Evolutionary conservation across 2,888 invertebrate species (phyloP).

Genomic region (Chydorus sphaericus): DNA sequence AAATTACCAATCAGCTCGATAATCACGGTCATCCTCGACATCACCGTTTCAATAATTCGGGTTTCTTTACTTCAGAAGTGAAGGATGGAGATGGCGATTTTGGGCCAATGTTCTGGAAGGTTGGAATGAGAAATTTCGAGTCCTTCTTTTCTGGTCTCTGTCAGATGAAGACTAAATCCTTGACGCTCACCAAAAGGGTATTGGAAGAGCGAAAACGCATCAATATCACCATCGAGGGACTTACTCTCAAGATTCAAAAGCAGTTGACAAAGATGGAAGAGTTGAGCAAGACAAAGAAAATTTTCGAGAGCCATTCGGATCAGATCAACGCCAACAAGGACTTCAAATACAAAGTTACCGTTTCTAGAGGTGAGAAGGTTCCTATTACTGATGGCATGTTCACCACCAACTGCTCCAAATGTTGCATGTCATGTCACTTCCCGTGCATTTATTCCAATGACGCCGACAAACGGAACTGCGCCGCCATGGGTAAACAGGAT

Average conservation of each 20-base stretch:
- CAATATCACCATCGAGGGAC: slow-evolving; percentile 14
- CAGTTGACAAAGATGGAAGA: slow-evolving; percentile 15
- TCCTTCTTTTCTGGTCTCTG: slow-evolving; percentile 17
- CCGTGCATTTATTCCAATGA: slow-evolving; percentile 19
- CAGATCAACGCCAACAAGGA: slow-evolving; percentile 18
- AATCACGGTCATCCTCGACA: background rate
- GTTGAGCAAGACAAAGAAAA: slow-evolving; percentile 16
- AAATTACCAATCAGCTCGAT: background rate
- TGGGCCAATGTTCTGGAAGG: slow-evolving; percentile 17
- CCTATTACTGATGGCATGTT: slow-evolving; percentile 14
- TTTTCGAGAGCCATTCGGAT: slow-evolving; percentile 16
- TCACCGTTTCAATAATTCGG: slow-evolving; percentile 20
- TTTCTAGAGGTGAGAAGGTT: slow-evolving; percentile 15
- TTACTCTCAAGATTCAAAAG: slow-evolving; percentile 17
- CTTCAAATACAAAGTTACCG: slow-evolving; percentile 18
- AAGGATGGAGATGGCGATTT: background rate
- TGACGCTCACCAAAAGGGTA: slow-evolving; percentile 18
- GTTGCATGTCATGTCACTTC: slow-evolving; percentile 22
- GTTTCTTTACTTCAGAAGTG: no score
- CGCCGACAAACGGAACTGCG: slow-evolving; percentile 18
- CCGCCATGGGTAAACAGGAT: slow-evolving; percentile 17
- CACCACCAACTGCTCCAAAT: slow-evolving; percentile 21
- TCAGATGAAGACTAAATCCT: slow-evolving; percentile 15
- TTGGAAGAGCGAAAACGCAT: slow-evolving; percentile 18
- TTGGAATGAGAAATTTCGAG: slow-evolving; percentile 16